Conservation (phyloP, 2,797 vertebrate genomes). For the Fringilla coelebs region DNA sequence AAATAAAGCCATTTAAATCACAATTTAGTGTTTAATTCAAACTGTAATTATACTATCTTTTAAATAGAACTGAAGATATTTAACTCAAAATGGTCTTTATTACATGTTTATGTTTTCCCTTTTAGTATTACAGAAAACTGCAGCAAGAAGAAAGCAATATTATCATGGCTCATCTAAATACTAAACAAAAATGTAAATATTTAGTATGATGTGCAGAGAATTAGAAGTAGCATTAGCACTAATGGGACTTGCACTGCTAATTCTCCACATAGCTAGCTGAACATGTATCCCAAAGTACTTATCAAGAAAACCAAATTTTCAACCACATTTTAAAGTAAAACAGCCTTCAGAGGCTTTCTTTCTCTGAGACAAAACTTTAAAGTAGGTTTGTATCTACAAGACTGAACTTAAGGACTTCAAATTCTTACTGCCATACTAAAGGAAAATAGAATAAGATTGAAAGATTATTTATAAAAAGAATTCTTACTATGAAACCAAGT, state of each 20-base stretch:
- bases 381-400: background rate
- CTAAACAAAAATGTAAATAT: constrained; percentile 14
- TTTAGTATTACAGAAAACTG: background rate
- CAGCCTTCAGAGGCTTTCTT: background rate
- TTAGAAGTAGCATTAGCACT: constrained; percentile 17
- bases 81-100: background rate
- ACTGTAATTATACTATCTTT: background rate
- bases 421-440: background rate
- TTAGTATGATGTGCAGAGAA: background rate
- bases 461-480: background rate
- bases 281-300: background rate
- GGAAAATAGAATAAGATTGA: background rate
- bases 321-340: constrained; percentile 17
- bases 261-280: constrained; percentile 16
- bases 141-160: background rate
- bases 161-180: background rate
- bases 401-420: background rate
- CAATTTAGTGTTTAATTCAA: background rate
- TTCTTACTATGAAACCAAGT: background rate
- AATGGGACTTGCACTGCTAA: background rate
- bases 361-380: background rate
- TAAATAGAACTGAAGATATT: background rate
- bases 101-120: background rate
- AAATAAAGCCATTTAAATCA: background rate
- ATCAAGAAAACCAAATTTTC: background rate